Percentiles rank a stretch among this genome's conserved stretches.
phyloP scores from a whole-genome alignment of 2,888 invertebrate genomes.

The Xestia c-nigrum region DNA sequence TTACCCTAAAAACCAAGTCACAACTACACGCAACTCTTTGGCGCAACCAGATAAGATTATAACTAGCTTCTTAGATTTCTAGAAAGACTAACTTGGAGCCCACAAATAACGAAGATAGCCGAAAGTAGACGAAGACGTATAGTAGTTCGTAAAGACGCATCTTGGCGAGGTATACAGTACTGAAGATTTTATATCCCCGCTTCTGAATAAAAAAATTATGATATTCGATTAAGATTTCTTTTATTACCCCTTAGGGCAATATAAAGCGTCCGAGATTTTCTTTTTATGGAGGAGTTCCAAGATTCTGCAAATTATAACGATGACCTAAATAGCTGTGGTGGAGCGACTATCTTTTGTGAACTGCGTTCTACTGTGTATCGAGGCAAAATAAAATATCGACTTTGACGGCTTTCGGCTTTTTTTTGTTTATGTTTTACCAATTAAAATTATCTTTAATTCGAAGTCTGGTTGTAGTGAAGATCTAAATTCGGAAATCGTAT shows the following conservation, averaged over 20 bases:
- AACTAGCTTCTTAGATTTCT: not conserved
- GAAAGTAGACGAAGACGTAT: not conserved
- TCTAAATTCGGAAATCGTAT: not conserved
- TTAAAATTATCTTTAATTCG: too few species aligned
- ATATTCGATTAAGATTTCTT: conserved; percentile 43
- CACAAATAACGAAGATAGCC: not conserved
- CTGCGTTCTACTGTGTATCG: not conserved
- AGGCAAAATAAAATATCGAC: not conserved
- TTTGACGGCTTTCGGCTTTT: too few species aligned
- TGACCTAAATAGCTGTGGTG: conserved; percentile 21
- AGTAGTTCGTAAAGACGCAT: not conserved
- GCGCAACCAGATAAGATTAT: conserved; percentile 1
- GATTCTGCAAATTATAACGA: conserved; percentile 8
- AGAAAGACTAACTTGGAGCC: not conserved
- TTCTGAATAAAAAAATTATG: conserved; percentile 41
- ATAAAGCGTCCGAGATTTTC: conserved; percentile 29
- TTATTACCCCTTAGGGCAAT: conserved; percentile 31
- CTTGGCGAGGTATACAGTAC: conserved; percentile 16
- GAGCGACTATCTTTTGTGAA: not conserved
- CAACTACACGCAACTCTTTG: conserved; percentile 35
- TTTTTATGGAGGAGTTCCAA: conserved; percentile 40
- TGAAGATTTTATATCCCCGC: conserved; percentile 33
- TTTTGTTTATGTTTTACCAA: too few species aligned
- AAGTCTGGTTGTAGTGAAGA: not conserved
- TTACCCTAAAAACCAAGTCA: conserved; percentile 36